Conservation (phyloP, 2,113 vertebrate genomes). For the Uropsilus gracilis region DNA sequence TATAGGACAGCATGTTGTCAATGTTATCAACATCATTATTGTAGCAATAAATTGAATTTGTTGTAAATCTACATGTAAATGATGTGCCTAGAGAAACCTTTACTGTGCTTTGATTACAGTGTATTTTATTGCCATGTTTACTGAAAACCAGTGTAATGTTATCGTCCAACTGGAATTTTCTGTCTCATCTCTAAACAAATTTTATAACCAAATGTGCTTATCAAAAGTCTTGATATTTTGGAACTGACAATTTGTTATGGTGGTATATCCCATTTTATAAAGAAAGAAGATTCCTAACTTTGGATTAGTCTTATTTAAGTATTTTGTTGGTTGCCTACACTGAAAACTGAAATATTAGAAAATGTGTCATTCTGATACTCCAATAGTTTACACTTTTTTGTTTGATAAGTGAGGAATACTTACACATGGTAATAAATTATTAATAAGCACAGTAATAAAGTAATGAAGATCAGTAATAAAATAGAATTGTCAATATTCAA, state of each 20-base stretch:
- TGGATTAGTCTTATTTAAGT: not conserved
- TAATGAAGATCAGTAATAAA: no score
- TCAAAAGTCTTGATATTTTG: constrained; percentile 37
- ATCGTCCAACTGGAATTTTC: constrained; percentile 52
- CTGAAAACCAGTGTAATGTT: constrained; percentile 8
- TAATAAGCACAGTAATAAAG: no score
- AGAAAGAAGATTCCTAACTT: constrained; percentile 31
- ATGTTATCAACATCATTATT: constrained; percentile 9
- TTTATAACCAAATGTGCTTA: constrained; percentile 30
- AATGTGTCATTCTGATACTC: not conserved
- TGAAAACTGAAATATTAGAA: not conserved
- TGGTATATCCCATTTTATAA: not conserved
- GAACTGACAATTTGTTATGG: not conserved
- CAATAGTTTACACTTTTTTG: not conserved
- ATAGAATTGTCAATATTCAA: not conserved
- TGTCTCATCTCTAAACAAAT: constrained; percentile 35
- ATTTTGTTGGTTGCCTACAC: not conserved
- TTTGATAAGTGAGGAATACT: not conserved
- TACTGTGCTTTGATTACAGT: constrained; percentile 24
- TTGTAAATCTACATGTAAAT: constrained; percentile 1
- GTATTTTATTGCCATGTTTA: constrained; percentile 21
- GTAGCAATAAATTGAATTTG: not conserved
- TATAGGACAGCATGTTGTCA: not conserved
- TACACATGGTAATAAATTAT: not conserved
- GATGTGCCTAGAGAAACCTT: not conserved